phyloP scores from a whole-genome alignment of 2,888 invertebrate species.

The Cryptus viduatorius region DNA sequence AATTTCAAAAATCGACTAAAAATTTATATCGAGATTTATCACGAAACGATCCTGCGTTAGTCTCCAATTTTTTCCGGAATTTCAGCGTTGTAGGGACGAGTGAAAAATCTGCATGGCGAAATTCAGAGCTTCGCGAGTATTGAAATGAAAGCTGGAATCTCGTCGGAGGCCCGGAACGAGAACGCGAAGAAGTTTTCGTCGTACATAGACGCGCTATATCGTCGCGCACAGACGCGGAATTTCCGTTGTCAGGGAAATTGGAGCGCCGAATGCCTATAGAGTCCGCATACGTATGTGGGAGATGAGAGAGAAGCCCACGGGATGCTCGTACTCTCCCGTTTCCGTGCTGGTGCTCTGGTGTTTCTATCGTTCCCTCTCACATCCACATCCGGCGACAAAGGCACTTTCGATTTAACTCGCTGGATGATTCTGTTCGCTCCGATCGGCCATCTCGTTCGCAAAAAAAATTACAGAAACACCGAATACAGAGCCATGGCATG shows the following conservation, averaged over 20 bases:
- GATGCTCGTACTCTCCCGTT: constrained; percentile 48
- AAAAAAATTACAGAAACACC: too few species aligned
- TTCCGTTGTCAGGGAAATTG: constrained; percentile 38
- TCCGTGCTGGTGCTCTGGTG: constrained; percentile 52
- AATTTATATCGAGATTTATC: not conserved
- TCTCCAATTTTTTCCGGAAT: constrained; percentile 6
- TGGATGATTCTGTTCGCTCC: constrained; percentile 12
- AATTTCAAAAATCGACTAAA: not conserved
- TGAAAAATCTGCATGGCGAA: constrained; percentile 2
- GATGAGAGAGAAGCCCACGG: constrained; percentile 41
- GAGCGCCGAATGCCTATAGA: not conserved
- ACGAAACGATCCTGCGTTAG: not conserved
- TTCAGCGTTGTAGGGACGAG: not conserved
- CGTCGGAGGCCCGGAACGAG: not conserved
- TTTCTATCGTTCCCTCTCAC: constrained; percentile 52
- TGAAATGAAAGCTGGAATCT: constrained; percentile 28
- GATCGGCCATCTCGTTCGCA: too few species aligned
- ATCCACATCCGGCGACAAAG: constrained; percentile 52
- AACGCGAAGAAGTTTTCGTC: constrained; percentile 29
- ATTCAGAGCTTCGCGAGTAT: not conserved
- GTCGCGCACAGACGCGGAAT: not conserved
- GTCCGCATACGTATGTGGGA: not conserved
- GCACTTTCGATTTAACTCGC: constrained; percentile 58
- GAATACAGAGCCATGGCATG: too few species aligned
- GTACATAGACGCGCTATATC: constrained; percentile 1